Conservation (phyloP, 2,113 vertebrate genomes). For the Ariopsis seemanni region DNA sequence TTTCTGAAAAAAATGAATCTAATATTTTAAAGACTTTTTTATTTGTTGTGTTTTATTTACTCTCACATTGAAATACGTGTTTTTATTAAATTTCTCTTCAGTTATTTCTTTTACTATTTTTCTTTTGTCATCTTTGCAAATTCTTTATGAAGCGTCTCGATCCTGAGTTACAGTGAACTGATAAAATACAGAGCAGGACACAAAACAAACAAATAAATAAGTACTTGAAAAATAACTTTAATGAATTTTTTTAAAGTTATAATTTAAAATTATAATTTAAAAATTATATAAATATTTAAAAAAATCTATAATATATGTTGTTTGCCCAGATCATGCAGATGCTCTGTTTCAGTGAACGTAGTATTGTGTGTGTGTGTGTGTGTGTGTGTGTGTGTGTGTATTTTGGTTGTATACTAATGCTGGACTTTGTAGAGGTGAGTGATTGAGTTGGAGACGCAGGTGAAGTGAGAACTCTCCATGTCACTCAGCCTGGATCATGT, state of each 20-base stretch:
- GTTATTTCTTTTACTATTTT: neutral
- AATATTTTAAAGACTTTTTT: neutral
- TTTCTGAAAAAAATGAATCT: neutral
- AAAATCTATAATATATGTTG: neutral
- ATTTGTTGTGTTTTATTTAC: neutral
- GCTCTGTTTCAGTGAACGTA: neutral
- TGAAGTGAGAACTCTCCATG: neutral
- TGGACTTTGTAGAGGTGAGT: neutral
- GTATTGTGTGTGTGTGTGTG: neutral
- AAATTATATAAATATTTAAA: too few relatives aligned
- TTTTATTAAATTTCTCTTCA: neutral
- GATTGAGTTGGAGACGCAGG: neutral
- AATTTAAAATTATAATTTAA: neutral
- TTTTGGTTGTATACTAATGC: neutral
- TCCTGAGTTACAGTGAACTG: neutral
- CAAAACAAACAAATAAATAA: neutral
- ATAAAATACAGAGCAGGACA: too few relatives aligned
- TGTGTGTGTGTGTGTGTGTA: neutral
- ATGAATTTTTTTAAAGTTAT: neutral
- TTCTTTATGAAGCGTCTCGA: neutral
- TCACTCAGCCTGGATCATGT: neutral
- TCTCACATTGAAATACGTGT: neutral
- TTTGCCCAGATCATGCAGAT: neutral
- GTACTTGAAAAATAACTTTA: neutral
- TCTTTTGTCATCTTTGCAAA: neutral